Evolutionary conservation across 2,888 invertebrate genomes (phyloP).

Genomic region (Erynnis tages): DNA sequence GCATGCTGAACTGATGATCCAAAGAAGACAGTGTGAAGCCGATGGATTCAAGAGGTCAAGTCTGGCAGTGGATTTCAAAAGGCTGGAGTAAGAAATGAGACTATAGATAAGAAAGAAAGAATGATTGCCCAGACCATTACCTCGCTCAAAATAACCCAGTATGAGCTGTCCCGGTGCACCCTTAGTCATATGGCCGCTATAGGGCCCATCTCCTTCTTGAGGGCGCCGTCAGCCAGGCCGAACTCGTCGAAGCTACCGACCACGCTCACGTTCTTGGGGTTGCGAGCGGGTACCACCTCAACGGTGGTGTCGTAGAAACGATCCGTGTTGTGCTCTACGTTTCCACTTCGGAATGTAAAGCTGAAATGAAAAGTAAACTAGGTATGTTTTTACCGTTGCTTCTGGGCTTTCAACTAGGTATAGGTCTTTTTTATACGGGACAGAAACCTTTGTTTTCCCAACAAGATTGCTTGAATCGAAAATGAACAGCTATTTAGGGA

Average conservation of each 20-base stretch:
- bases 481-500: no score
- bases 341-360: constrained; percentile 92
- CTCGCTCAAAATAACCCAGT: constrained; percentile 96
- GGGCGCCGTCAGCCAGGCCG: constrained; percentile 89
- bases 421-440: no score
- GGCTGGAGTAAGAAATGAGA: no score
- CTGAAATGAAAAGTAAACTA: constrained; percentile 62
- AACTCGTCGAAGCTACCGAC: constrained; percentile 90
- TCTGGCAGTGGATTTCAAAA: no score
- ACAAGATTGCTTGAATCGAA: no score
- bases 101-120: no score
- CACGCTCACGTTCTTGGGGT: constrained; percentile 84
- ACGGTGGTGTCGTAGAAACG: constrained; percentile 93
- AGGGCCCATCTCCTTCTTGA: constrained; percentile 86
- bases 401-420: no score
- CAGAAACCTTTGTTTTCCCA: no score
- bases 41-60: no score
- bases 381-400: no score
- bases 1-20: no score
- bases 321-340: constrained; percentile 93
- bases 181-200: constrained; percentile 88
- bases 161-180: constrained; percentile 89
- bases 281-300: constrained; percentile 85
- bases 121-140: constrained; percentile 71
- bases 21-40: no score